Base-by-base conservation (phyloP, 2,113 vertebrate species). In the Budorcas taxicolor region DNA sequence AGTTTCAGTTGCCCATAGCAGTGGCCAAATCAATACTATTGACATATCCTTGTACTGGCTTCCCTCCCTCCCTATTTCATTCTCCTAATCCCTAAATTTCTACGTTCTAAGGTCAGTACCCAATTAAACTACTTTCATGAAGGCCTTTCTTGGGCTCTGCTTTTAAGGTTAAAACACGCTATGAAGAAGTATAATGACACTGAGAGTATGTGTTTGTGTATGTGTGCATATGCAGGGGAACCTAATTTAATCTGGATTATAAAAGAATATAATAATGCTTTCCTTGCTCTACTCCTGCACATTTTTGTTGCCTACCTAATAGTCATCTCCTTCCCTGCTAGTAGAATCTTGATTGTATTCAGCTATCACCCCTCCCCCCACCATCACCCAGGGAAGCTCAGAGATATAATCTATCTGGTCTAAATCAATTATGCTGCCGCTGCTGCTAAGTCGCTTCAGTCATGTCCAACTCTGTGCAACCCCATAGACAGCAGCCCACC, bases 91-190 rank as follows among this genome's bases (percentile, higher is more conserved):
- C 36, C 5, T 47, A 12, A n/a, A 36, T 36, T 94, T 55, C 9
- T 53, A 33, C 43, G 81, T 86, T 57, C 23, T 74, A 60, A 82
- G 29, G 40, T 64, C 31, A 84, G 17, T 50, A 16, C 16, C 83
- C n/a, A 91, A 78, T 81, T 90, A 78, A 94, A 78, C 57, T 25
- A 45, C 16, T 21, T 92, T 81, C 21, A 31, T 29, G 29, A 33
- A 84, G 83, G 40, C 36, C 45, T 94, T 83, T 91, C 81, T 94
- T 36, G 4, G 55, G 16, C 27, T 91, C 33, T 91, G 53, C 40
- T 90, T 92, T 62, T 64, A 84, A 83, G 43, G 27, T 23, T 92
- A 87, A 92, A 52, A 87, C 50, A 58, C 33, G 3, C 52, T 94
- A 29, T 67, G 16, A 55, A 87, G 40, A 64, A 78, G 29, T 52